These are phyloP conservation scores for Ahaetulla prasina DNA, from an alignment of 2,113 vertebrate species.

Conservation along the genomic window DNA sequence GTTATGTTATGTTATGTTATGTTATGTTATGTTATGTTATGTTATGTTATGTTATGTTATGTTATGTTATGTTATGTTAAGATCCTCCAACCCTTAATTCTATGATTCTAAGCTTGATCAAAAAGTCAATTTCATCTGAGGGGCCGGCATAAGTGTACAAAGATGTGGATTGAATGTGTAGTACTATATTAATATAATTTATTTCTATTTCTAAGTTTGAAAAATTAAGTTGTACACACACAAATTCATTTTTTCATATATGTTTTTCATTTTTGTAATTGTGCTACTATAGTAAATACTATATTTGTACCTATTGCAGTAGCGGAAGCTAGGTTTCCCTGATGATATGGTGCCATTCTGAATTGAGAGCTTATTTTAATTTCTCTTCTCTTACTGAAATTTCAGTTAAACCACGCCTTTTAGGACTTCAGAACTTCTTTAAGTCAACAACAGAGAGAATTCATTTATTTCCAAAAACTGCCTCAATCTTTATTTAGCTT, in stretches of 20 bases:
- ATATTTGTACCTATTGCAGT: not conserved
- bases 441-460: slow-evolving; percentile 21
- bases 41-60: no score
- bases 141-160: not conserved
- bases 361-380: slow-evolving; percentile 13
- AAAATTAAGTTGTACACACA: not conserved
- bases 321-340: not conserved
- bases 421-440: slow-evolving; percentile 44
- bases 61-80: no score
- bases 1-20: no score
- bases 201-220: not conserved
- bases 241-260: not conserved
- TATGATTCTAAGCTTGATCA: not conserved
- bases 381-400: not conserved
- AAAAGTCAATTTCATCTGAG: not conserved
- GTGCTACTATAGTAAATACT: not conserved
- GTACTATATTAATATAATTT: not conserved
- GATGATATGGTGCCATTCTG: not conserved
- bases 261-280: not conserved
- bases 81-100: not conserved
- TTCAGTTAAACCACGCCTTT: slow-evolving; percentile 12
- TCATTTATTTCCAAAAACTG: slow-evolving; percentile 35
- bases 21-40: no score
- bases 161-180: not conserved
- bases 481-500: slow-evolving; percentile 30